phyloP scores from a whole-genome alignment of 2,888 invertebrate genomes.

The Orthosia gothica region DNA sequence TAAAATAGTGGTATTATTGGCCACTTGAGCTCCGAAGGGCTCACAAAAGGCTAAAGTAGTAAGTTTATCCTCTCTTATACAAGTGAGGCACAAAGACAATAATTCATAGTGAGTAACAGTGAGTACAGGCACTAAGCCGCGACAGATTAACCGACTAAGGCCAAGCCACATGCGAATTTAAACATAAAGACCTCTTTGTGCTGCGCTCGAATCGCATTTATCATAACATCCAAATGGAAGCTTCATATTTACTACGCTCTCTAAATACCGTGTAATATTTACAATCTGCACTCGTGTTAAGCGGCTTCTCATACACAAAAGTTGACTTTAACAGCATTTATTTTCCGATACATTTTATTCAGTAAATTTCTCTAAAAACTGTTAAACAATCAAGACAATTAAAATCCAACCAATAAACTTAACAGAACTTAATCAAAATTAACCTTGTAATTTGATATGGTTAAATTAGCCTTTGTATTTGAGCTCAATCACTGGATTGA shows the following conservation, averaged over 20 bases:
- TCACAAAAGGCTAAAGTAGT: constrained; percentile 75
- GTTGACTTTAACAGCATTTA: constrained; percentile 10
- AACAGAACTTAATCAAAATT: constrained; percentile 21
- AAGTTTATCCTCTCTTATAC: constrained; percentile 77
- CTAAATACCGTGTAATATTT: constrained; percentile 47
- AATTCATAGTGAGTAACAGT: constrained; percentile 82
- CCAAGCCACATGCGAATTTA: constrained; percentile 81
- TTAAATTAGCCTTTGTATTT: constrained; percentile 52
- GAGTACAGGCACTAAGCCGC: constrained; percentile 79
- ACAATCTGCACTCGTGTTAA: constrained; percentile 38
- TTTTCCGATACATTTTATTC: neutral
- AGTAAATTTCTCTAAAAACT: neutral
- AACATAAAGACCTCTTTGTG: constrained; percentile 75
- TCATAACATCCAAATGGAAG: constrained; percentile 65
- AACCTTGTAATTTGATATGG: constrained; percentile 35
- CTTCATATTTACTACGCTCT: constrained; percentile 44
- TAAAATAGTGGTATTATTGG: constrained; percentile 63
- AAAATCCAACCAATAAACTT: constrained; percentile 4
- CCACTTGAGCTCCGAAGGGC: constrained; percentile 62
- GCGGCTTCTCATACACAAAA: neutral
- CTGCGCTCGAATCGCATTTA: constrained; percentile 69
- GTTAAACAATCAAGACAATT: neutral
- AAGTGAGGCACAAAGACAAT: constrained; percentile 83
- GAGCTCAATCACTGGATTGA: constrained; percentile 41
- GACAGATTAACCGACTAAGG: constrained; percentile 79